These are phyloP conservation scores for Caenorhabditis wallacei DNA, from an alignment of 2,888 invertebrate genomes.

Conservation along the genomic window DNA sequence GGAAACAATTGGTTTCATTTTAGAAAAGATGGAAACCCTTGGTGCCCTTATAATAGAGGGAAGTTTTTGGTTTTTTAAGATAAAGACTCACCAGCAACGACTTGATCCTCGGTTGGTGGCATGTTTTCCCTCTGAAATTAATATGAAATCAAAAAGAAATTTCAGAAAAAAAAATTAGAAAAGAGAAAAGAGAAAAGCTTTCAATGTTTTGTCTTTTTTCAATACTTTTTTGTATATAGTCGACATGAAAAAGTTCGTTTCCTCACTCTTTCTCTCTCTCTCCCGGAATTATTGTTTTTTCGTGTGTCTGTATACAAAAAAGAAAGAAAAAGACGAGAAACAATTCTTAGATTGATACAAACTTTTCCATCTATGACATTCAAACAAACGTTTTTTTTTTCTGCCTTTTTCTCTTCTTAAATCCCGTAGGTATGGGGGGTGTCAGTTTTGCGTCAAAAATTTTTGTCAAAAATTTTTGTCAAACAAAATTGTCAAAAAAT, in stretches of 20 bases:
- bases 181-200: background rate
- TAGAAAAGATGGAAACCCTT: background rate
- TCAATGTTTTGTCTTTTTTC: slow-evolving; percentile 4
- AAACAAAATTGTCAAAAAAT: too few species aligned
- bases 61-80: background rate
- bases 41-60: background rate
- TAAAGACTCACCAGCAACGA: slow-evolving; percentile 44
- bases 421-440: too few species aligned
- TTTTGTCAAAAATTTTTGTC: too few species aligned
- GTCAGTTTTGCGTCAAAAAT: too few species aligned
- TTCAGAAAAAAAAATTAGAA: background rate
- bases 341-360: slow-evolving; percentile 14
- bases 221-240: slow-evolving; percentile 36
- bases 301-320: slow-evolving; percentile 3
- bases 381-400: too few species aligned
- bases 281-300: slow-evolving; percentile 35
- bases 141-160: slow-evolving; percentile 7
- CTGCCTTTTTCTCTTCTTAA: too few species aligned
- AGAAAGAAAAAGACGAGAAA: background rate
- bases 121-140: slow-evolving; percentile 40
- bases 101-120: slow-evolving; percentile 69
- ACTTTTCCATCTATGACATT: background rate
- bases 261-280: background rate
- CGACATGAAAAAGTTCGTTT: slow-evolving; percentile 4
- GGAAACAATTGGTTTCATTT: slow-evolving; percentile 16